Percentiles rank a stretch among this genome's conserved stretches.
Conservation (phyloP, 92 coral and sea anemone species). For the Epizoanthus ramosus region DNA sequence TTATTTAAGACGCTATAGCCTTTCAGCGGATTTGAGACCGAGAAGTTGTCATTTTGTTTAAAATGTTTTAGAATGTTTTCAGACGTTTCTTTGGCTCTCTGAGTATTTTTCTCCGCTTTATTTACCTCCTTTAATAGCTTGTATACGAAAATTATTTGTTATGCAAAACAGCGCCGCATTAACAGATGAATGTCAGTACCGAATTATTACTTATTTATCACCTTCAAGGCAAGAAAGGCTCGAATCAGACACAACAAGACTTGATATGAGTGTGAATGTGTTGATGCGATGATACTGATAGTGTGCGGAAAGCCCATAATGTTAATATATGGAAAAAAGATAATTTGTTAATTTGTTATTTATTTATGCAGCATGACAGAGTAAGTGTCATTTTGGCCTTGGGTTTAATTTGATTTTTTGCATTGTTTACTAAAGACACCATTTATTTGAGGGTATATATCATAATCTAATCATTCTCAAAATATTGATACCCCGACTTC, state of each 20-base stretch:
- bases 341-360: neutral
- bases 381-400: neutral
- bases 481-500: too few relatives aligned
- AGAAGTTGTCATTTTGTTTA: neutral
- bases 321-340: neutral
- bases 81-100: constrained; percentile 2
- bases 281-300: neutral
- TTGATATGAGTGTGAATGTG: neutral
- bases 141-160: constrained; percentile 5
- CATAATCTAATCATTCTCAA: too few relatives aligned
- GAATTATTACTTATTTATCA: constrained; percentile 6
- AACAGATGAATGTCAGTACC: neutral
- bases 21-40: too few relatives aligned
- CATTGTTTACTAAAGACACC: constrained; percentile 1
- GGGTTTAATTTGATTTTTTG: neutral
- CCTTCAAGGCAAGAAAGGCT: neutral
- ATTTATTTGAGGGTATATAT: neutral
- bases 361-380: neutral
- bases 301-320: neutral
- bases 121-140: neutral
- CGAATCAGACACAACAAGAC: constrained; percentile 6
- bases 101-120: neutral
- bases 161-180: constrained; percentile 26
- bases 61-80: neutral
- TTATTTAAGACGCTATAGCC: neutral